Percentiles rank a stretch among this genome's conserved stretches.
Conservation (phyloP, 2,888 invertebrate species). For the Euzophera pinguis region DNA sequence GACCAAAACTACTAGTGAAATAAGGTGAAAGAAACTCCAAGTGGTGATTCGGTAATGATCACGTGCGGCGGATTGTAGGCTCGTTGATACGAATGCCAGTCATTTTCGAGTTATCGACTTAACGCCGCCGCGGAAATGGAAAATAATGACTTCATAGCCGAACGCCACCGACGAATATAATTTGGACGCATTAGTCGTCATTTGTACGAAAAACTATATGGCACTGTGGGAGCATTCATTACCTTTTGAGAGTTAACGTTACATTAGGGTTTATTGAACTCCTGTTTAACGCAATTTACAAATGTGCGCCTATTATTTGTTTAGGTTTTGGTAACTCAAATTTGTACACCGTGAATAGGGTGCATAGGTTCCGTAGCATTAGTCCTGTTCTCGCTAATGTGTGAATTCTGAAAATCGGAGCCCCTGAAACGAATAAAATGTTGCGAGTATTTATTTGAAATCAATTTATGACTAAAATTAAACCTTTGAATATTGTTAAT, state of each 20-base stretch:
- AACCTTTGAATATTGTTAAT: no score
- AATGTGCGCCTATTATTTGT: no score
- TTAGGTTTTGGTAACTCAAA: no score
- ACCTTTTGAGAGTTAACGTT: conserved; percentile 3
- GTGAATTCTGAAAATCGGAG: no score
- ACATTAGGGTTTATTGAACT: background rate
- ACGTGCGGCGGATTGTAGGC: conserved; percentile 52
- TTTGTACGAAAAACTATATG: conserved; percentile 52
- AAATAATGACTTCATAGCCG: conserved; percentile 76
- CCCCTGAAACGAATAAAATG: no score
- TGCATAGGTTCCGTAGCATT: no score
- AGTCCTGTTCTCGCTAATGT: no score
- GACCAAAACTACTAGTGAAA: conserved; percentile 22
- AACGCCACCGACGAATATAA: conserved; percentile 62
- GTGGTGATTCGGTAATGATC: conserved; percentile 62
- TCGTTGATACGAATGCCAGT: conserved; percentile 64
- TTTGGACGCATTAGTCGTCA: conserved; percentile 67
- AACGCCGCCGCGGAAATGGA: conserved; percentile 71
- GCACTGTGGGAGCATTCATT: conserved; percentile 32
- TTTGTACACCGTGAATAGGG: no score
- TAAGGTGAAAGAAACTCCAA: conserved; percentile 30
- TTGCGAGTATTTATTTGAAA: no score
- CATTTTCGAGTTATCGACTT: conserved; percentile 79
- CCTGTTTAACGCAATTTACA: background rate
- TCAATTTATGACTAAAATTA: no score